phyloP scores from a whole-genome alignment of 2,888 invertebrate species.

The Scaptomyza caliginosa region DNA sequence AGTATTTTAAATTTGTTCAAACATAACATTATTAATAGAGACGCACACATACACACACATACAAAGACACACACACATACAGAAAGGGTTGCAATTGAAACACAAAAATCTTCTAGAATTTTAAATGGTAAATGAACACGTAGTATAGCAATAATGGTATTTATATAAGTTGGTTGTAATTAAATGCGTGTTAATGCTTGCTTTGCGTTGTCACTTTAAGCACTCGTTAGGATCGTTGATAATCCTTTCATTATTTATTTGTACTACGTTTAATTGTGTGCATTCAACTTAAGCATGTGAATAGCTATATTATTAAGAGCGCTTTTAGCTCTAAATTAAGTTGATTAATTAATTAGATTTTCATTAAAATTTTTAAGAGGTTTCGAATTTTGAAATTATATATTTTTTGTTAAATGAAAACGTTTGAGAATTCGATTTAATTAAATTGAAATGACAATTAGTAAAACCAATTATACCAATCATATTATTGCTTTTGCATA shows the following conservation, averaged over 20 bases:
- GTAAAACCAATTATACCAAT: not conserved
- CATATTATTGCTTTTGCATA: not conserved
- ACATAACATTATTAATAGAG: constrained; percentile 42
- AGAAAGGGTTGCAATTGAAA: constrained; percentile 45
- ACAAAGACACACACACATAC: constrained; percentile 19
- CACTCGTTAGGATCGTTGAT: not conserved
- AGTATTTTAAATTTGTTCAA: constrained; percentile 30
- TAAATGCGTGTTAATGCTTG: constrained; percentile 55
- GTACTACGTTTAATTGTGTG: not conserved
- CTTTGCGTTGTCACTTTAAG: constrained; percentile 25
- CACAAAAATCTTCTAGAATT: constrained; percentile 33
- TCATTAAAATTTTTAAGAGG: not conserved
- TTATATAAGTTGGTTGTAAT: constrained; percentile 42
- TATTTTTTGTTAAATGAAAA: no score
- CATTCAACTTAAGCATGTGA: not conserved
- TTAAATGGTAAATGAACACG: constrained; percentile 36
- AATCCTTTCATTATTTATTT: constrained; percentile 13
- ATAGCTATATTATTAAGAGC: not conserved
- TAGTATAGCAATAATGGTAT: constrained; percentile 23
- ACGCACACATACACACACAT: constrained; percentile 38
- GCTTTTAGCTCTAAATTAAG: not conserved
- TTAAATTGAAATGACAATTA: not conserved
- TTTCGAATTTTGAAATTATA: not conserved
- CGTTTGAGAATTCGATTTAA: not conserved
- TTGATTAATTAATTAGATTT: not conserved